phyloP scores from a whole-genome alignment of 2,113 vertebrate genomes.

The Egretta garzetta region DNA sequence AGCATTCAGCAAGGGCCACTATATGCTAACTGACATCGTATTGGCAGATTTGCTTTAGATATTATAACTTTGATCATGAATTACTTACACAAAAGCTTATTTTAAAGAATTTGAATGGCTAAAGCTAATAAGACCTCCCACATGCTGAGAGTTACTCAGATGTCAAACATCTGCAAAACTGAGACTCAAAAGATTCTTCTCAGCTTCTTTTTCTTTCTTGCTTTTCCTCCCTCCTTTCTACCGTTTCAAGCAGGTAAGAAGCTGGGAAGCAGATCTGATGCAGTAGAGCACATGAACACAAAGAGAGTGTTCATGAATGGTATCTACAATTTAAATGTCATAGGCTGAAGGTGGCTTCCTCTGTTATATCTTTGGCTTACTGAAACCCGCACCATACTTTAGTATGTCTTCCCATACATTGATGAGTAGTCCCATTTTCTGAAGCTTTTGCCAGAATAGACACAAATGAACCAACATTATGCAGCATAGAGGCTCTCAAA shows the following conservation, averaged over 20 bases:
- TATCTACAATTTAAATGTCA: neutral
- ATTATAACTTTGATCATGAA: neutral
- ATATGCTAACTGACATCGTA: neutral
- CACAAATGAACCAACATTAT: neutral
- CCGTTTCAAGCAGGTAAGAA: neutral
- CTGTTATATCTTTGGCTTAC: neutral
- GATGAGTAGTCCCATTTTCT: neutral
- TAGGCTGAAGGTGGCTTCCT: neutral
- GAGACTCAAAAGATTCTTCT: neutral
- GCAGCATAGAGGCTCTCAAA: neutral
- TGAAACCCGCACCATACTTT: neutral
- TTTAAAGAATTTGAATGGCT: neutral
- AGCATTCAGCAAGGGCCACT: neutral
- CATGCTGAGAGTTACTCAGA: neutral
- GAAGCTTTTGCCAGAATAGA: neutral
- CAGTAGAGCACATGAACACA: neutral
- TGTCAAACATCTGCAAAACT: neutral
- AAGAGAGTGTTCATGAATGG: neutral
- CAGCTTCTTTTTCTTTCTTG: neutral
- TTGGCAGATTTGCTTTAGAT: neutral
- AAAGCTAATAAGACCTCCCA: neutral
- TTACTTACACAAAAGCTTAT: neutral
- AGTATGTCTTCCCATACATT: neutral
- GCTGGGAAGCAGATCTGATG: neutral
- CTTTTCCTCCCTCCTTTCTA: neutral